phyloP scores from a whole-genome alignment of 2,113 vertebrate species.

The Craseonycteris thonglongyai region DNA sequence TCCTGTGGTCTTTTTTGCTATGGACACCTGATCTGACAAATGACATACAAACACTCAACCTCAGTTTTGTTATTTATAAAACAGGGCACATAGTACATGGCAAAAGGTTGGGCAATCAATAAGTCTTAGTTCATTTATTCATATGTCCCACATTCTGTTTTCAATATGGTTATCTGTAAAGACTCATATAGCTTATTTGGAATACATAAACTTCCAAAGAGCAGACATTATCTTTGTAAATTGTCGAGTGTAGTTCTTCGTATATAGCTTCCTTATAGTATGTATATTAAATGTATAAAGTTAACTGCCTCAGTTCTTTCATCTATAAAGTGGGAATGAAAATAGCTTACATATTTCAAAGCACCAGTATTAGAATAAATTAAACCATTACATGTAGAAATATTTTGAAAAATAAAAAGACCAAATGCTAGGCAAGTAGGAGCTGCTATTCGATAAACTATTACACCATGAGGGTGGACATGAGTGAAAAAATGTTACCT shows the following conservation, averaged over 20 bases:
- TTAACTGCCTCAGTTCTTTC: constrained; percentile 23
- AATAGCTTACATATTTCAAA: background rate
- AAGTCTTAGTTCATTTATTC: background rate
- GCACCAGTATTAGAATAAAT: background rate
- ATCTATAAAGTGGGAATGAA: constrained; percentile 62
- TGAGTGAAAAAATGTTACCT: background rate
- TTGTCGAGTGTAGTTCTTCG: background rate
- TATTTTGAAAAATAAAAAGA: background rate
- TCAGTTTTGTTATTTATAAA: background rate
- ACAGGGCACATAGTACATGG: background rate
- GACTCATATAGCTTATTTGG: background rate
- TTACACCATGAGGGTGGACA: background rate
- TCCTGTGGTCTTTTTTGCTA: background rate
- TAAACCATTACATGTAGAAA: background rate
- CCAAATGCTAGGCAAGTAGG: background rate
- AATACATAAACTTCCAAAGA: background rate
- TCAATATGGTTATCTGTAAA: background rate
- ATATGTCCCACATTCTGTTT: background rate
- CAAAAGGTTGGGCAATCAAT: background rate
- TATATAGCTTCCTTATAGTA: background rate
- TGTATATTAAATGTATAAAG: background rate
- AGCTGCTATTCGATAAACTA: background rate
- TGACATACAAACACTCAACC: background rate
- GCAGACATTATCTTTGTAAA: background rate
- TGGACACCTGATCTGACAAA: background rate